Conservation (phyloP, 2,797 vertebrate species). For the Bradypus variegatus region DNA sequence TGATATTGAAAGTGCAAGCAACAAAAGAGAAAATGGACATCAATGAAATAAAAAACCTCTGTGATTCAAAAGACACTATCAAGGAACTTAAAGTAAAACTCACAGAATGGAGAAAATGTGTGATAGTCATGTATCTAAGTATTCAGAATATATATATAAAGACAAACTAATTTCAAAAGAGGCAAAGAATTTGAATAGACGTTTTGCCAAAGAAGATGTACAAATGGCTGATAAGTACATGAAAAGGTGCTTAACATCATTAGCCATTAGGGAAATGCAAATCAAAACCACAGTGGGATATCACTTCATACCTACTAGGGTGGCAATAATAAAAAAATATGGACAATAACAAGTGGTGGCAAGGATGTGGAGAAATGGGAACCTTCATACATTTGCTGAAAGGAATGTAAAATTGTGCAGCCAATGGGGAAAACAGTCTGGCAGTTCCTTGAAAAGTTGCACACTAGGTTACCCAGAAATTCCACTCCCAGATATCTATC, state of each 20-base stretch:
- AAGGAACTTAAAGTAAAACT: not conserved
- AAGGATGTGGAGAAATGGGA: not conserved
- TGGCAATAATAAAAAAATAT: not conserved
- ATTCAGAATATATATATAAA: not conserved
- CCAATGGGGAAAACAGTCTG: not conserved
- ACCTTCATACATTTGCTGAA: not conserved
- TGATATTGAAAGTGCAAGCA: not conserved
- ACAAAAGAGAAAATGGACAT: not conserved
- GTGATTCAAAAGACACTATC: not conserved
- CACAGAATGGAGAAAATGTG: conserved; percentile 9
- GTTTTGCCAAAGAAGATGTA: not conserved
- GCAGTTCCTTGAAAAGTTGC: not conserved
- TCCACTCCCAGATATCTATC: not conserved
- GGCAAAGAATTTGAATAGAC: not conserved
- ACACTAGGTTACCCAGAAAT: not conserved
- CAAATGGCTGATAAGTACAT: not conserved
- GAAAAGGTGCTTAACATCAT: not conserved
- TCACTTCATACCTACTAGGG: not conserved
- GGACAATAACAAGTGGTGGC: not conserved
- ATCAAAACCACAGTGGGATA: not conserved
- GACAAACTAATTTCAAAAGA: not conserved
- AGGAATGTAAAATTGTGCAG: not conserved
- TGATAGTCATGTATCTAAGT: not conserved
- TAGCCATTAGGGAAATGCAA: not conserved
- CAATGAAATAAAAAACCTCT: not conserved